Base-by-base conservation (phyloP, 2,113 vertebrate species). In the Anhinga rufa region DNA sequence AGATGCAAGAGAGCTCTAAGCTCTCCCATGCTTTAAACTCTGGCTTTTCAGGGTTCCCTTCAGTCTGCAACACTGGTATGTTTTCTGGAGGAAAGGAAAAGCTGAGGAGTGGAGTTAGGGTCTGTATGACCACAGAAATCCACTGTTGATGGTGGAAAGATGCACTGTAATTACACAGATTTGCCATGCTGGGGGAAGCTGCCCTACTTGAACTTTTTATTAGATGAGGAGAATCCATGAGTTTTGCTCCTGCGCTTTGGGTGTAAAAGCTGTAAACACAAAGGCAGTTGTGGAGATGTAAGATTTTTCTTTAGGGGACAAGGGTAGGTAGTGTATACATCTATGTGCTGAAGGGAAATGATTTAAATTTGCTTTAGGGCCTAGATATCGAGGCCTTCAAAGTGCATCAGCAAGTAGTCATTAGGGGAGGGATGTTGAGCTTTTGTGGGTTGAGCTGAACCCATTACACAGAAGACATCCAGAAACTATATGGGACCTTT, bases 211-310 rank as follows among this genome's bases (percentile, higher is more conserved):
- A 66, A 71, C n/a, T n/a, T 80, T 18, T 38, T 64, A 7, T 44
- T 20, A 0, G 17, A 5, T 17, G 2, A 12, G 9, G 55, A 55
- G 8, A 8, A 16, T 8, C 46, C 48, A 11, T 1, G 18, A 38
- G 49, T 26, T 95, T 75, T 75, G 77, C 26, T n/a, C 48, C 62
- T 49, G 20, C 2, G 2, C 40, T 84, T 84, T 22, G 36, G 17
- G 5, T 52, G 22, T 46, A 57, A 76, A 93, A 85, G 42, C 34
- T 90, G 58, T 26, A 36, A 65, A 88, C 44, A 68, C 71, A 75
- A 42, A 75, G 69, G 4, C 24, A 46, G 29, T 18, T 71, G 51
- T 91, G 64, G 81, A 89, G 46, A 28, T 51, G 46, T 36, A 57
- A n/a, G 44, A 26, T 51, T 75, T 78, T 42, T 70, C 82, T 70